phyloP scores from a whole-genome alignment of 2,113 vertebrate genomes.

The Hippolais icterina region DNA sequence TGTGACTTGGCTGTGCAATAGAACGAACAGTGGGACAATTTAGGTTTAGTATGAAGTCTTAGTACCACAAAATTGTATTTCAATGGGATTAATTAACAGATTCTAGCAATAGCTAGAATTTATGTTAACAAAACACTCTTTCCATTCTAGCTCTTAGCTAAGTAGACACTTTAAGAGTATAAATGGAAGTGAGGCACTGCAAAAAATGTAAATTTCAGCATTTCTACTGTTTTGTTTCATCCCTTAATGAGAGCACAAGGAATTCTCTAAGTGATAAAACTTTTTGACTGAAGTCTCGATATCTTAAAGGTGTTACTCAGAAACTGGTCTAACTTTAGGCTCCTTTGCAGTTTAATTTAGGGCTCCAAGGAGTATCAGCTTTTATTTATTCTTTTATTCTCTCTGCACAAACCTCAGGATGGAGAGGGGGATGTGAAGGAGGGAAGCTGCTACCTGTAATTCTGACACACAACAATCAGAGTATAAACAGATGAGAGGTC shows the following conservation, averaged over 20 bases:
- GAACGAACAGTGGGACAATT: background rate
- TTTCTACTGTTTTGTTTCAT: background rate
- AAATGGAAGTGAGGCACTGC: background rate
- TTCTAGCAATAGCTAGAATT: background rate
- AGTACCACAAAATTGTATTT: background rate
- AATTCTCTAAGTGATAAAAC: background rate
- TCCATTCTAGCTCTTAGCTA: background rate
- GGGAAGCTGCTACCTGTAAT: background rate
- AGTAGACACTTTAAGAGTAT: background rate
- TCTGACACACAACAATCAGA: background rate
- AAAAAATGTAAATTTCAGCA: background rate
- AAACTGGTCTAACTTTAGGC: background rate
- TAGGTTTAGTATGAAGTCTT: background rate
- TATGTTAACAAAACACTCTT: background rate
- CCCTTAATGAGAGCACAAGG: background rate
- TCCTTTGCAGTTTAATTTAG: background rate
- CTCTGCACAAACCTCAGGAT: background rate
- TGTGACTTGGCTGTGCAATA: background rate
- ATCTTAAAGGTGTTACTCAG: background rate
- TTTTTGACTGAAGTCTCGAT: background rate
- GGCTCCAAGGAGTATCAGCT: background rate
- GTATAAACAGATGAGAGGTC: background rate
- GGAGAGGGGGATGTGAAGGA: background rate
- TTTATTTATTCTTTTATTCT: background rate
- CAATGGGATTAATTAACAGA: background rate